Percentiles rank a stretch among this genome's conserved stretches.
Evolutionary conservation across 2,888 invertebrate species (phyloP).

Genomic region (Erynnis tages): DNA sequence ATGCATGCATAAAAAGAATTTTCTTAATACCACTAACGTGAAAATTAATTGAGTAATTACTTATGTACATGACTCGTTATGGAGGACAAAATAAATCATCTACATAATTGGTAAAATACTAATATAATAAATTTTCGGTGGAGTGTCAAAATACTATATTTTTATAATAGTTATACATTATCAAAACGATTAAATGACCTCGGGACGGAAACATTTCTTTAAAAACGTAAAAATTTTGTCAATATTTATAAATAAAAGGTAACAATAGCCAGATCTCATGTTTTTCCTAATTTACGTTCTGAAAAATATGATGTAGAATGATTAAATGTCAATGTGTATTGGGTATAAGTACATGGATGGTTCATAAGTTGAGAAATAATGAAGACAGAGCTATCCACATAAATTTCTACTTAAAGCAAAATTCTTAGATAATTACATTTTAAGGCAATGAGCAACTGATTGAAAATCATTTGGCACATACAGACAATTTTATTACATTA

Average conservation of each 20-base stretch:
- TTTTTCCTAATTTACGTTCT: not conserved
- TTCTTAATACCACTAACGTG: slow-evolving; percentile 7
- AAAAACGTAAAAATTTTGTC: slow-evolving; percentile 36
- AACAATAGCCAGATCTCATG: not conserved
- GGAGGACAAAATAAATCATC: slow-evolving; percentile 34
- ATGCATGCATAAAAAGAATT: slow-evolving; percentile 25
- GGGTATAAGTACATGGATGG: too few species aligned
- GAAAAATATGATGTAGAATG: too few species aligned
- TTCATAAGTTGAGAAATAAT: not conserved
- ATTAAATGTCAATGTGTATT: too few species aligned
- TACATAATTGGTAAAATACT: slow-evolving; percentile 43
- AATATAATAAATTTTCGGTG: slow-evolving; percentile 33
- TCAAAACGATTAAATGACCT: slow-evolving; percentile 73
- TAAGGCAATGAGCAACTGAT: slow-evolving; percentile 29
- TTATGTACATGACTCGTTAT: slow-evolving; percentile 6
- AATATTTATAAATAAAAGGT: not conserved
- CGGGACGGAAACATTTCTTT: slow-evolving; percentile 77
- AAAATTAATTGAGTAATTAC: too few species aligned
- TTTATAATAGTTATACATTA: slow-evolving; percentile 45
- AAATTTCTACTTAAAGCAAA: slow-evolving; percentile 5
- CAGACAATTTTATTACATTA: slow-evolving; percentile 8
- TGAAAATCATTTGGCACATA: slow-evolving; percentile 34
- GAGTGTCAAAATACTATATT: slow-evolving; percentile 45
- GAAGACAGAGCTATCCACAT: slow-evolving; percentile 16
- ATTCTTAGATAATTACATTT: slow-evolving; percentile 10